These are phyloP conservation scores for Cariama cristata DNA, from an alignment of 2,113 vertebrate species.

Conservation along the genomic window DNA sequence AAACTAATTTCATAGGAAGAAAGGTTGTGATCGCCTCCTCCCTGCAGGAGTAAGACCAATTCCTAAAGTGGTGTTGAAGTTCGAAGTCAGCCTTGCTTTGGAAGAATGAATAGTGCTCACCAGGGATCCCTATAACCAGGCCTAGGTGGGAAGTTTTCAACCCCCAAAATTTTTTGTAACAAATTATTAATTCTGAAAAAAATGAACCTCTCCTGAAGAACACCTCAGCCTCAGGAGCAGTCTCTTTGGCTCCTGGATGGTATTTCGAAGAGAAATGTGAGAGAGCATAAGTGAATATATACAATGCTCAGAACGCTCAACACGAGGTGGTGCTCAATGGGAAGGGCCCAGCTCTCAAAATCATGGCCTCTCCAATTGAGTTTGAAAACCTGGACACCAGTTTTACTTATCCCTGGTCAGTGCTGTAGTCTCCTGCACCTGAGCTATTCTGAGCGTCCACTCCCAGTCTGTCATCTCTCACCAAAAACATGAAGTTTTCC, in stretches of 20 bases:
- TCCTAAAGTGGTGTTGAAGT: background rate
- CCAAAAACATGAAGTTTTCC: background rate
- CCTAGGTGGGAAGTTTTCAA: background rate
- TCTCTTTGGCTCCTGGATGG: background rate
- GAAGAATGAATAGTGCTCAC: background rate
- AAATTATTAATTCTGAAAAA: background rate
- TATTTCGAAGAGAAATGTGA: background rate
- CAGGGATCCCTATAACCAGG: background rate
- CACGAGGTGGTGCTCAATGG: background rate
- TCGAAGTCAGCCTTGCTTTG: background rate
- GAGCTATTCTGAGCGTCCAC: background rate
- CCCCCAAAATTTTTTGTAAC: background rate
- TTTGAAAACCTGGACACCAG: background rate
- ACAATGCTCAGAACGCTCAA: background rate
- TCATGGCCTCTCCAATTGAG: background rate
- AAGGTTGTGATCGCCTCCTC: background rate
- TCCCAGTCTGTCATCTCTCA: background rate
- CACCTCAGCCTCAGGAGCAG: background rate
- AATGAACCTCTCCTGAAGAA: background rate
- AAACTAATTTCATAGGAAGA: background rate
- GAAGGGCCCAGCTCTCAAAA: background rate
- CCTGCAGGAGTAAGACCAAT: background rate
- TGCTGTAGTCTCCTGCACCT: background rate
- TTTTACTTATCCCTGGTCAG: background rate
- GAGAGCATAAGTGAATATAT: background rate